A percentile compares a stretch with the other conserved stretches of the same genome.
phyloP scores from a whole-genome alignment of 2,797 vertebrate genomes.

The Scomberomorus guttatus region DNA sequence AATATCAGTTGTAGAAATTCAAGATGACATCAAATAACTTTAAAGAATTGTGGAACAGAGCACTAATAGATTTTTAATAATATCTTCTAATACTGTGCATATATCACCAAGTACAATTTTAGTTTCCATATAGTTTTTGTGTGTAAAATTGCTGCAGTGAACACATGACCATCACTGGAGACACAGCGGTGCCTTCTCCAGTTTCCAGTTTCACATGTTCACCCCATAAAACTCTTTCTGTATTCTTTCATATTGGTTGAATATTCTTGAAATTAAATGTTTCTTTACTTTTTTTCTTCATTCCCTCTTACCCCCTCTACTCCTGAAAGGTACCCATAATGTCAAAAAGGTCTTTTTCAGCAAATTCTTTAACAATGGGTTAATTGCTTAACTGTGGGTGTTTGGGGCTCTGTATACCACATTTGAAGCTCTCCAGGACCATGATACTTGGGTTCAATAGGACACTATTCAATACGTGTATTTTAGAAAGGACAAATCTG shows the following conservation, averaged over 20 bases:
- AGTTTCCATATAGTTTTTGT: too few species aligned
- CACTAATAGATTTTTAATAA: too few species aligned
- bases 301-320: background rate
- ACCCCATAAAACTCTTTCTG: too few species aligned
- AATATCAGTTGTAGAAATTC: too few species aligned
- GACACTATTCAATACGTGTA: background rate
- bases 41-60: too few species aligned
- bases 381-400: conserved; percentile 3
- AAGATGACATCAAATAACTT: too few species aligned
- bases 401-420: background rate
- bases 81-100: too few species aligned
- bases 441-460: conserved; percentile 18
- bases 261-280: background rate
- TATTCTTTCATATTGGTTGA: background rate
- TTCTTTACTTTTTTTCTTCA: background rate
- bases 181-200: too few species aligned
- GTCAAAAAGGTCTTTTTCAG: background rate
- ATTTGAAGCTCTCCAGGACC: background rate
- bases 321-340: background rate
- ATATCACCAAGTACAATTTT: too few species aligned
- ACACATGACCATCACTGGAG: too few species aligned
- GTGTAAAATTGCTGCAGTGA: too few species aligned
- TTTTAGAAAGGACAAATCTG: background rate
- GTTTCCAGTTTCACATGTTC: too few species aligned
- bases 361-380: background rate